A percentile compares a stretch with the other conserved stretches of the same genome.
Conservation (phyloP, 2,888 invertebrate species). For the Cephus sareptanus region DNA sequence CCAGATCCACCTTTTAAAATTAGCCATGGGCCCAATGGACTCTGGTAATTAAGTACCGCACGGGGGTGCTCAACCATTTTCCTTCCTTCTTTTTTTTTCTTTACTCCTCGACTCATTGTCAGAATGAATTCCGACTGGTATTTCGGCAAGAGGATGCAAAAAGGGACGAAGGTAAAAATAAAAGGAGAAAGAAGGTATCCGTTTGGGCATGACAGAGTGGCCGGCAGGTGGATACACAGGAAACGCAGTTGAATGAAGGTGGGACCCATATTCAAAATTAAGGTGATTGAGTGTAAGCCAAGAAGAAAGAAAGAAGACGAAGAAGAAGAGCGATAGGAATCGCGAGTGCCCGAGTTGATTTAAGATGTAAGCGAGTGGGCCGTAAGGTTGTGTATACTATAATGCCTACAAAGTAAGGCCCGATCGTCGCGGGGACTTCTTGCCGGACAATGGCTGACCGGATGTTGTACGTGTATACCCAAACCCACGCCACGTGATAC, state of each 20-base stretch:
- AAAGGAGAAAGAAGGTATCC: not conserved
- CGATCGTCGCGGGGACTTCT: slow-evolving; percentile 35
- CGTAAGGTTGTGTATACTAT: not conserved
- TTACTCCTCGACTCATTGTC: too few species aligned
- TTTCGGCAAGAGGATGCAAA: too few species aligned
- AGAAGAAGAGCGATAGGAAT: not conserved
- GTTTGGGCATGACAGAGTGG: too few species aligned
- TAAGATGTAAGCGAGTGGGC: slow-evolving; percentile 19
- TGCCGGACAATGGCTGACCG: slow-evolving; percentile 56
- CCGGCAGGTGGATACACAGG: too few species aligned
- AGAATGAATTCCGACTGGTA: too few species aligned
- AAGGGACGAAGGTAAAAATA: not conserved
- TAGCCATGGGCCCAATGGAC: slow-evolving; percentile 9
- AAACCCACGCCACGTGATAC: slow-evolving; percentile 51
- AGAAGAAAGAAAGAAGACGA: not conserved
- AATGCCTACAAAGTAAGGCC: slow-evolving; percentile 39
- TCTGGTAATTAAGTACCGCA: slow-evolving; percentile 26
- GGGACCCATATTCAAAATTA: too few species aligned
- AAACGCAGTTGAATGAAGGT: too few species aligned
- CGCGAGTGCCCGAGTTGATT: slow-evolving; percentile 4
- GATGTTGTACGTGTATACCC: slow-evolving; percentile 52
- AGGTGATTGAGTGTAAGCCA: too few species aligned
- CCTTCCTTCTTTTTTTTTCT: too few species aligned
- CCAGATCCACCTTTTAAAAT: slow-evolving; percentile 11
- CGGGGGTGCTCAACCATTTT: slow-evolving; percentile 6